Conservation (phyloP, 23 tunicate species). For the Clavelina lepadiformis region DNA sequence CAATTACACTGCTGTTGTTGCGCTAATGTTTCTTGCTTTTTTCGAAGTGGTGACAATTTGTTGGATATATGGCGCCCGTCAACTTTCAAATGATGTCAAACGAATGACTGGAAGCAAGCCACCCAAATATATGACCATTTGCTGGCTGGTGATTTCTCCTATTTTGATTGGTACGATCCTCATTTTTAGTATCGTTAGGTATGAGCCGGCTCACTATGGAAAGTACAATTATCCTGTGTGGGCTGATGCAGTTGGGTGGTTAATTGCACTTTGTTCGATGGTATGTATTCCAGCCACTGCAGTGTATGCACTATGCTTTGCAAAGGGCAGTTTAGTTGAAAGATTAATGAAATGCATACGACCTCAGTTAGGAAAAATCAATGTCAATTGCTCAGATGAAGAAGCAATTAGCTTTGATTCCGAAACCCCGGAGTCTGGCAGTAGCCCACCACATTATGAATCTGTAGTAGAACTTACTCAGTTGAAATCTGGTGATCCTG, state of each 20-base stretch:
- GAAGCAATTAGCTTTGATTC: too few relatives aligned
- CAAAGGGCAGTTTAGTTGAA: too few relatives aligned
- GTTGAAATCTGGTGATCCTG: too few relatives aligned
- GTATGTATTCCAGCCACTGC: constrained; percentile 60
- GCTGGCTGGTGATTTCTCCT: constrained; percentile 73
- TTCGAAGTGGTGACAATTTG: constrained; percentile 75
- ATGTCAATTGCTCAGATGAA: too few relatives aligned
- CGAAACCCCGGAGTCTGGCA: too few relatives aligned
- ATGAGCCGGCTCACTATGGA: constrained; percentile 51
- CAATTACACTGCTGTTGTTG: constrained; percentile 62
- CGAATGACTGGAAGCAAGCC: constrained; percentile 33
- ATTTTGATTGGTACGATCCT: constrained; percentile 52
- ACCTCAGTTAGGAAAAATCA: too few relatives aligned
- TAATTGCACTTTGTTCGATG: constrained; percentile 39
- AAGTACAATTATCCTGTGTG: constrained; percentile 64
- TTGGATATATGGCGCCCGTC: constrained; percentile 59
- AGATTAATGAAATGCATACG: too few relatives aligned
- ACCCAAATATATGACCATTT: constrained; percentile 28
- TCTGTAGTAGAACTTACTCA: too few relatives aligned
- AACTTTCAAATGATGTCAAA: constrained; percentile 40
- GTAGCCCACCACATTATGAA: too few relatives aligned
- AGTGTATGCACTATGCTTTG: constrained; percentile 1
- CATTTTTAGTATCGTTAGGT: constrained; percentile 52
- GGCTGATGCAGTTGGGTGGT: constrained; percentile 66
- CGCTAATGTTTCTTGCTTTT: constrained; percentile 77